Conservation (phyloP, 2,113 vertebrate genomes). For the Semicossyphus pulcher region DNA sequence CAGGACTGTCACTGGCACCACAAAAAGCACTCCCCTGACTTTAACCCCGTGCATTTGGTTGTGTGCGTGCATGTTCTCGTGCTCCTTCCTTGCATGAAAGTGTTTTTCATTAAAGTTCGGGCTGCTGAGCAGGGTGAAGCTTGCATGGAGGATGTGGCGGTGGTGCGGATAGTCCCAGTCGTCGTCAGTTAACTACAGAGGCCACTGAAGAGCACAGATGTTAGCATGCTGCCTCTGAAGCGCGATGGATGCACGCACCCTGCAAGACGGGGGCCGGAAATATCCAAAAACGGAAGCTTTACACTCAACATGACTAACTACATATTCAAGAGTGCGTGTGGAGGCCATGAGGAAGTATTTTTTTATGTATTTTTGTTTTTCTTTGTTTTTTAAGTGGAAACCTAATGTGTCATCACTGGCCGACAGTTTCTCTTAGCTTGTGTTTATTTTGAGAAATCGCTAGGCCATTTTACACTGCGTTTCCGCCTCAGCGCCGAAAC, state of each 20-base stretch:
- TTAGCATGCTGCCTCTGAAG: slow-evolving; percentile 43
- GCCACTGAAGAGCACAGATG: slow-evolving; percentile 58
- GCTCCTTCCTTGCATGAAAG: slow-evolving; percentile 3
- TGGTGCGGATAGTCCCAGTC: slow-evolving; percentile 53
- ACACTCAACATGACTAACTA: slow-evolving; percentile 2
- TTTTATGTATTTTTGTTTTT: slow-evolving; percentile 20
- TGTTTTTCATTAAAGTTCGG: slow-evolving; percentile 56
- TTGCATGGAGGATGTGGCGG: slow-evolving; percentile 50
- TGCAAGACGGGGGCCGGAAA: slow-evolving; percentile 51
- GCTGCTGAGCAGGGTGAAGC: slow-evolving; percentile 43
- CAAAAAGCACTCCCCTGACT: slow-evolving; percentile 39
- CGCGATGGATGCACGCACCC: slow-evolving; percentile 27
- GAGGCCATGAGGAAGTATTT: slow-evolving; percentile 2
- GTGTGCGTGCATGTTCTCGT: slow-evolving; percentile 21
- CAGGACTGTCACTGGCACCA: slow-evolving; percentile 54
- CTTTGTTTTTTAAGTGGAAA: slow-evolving; percentile 29
- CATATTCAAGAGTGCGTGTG: slow-evolving; percentile 4
- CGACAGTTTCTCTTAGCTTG: slow-evolving; percentile 14
- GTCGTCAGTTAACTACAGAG: slow-evolving; percentile 44
- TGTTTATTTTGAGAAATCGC: slow-evolving; percentile 46
- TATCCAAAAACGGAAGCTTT: slow-evolving; percentile 27
- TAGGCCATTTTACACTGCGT: too few relatives aligned
- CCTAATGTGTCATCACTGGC: slow-evolving; percentile 13
- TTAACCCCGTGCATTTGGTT: slow-evolving; percentile 19
- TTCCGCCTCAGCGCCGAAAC: too few relatives aligned